phyloP scores from a whole-genome alignment of 2,113 vertebrate species.

The Zapus hudsonius region DNA sequence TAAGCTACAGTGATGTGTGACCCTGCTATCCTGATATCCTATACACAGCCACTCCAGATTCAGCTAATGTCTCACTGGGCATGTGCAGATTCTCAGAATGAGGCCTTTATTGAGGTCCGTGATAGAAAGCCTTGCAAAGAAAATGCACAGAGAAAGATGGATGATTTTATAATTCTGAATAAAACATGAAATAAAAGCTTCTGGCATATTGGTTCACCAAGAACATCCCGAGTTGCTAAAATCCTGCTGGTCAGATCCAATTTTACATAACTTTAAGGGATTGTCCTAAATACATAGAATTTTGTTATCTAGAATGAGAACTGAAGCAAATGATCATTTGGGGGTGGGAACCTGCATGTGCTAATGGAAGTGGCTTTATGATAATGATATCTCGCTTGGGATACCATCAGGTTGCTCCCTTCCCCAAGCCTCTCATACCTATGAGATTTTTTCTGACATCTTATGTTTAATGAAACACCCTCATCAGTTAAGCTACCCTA shows the following conservation, averaged over 20 bases:
- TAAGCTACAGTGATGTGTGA: background rate
- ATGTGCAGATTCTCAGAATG: background rate
- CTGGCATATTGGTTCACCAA: background rate
- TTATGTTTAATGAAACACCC: background rate
- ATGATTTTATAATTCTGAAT: background rate
- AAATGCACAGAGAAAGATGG: background rate
- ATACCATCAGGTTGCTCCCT: background rate
- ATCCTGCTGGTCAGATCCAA: background rate
- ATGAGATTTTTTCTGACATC: background rate
- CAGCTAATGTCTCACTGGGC: background rate
- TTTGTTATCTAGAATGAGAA: background rate
- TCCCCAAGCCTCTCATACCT: background rate
- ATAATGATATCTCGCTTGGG: background rate
- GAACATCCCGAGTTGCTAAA: background rate
- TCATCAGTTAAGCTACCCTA: background rate
- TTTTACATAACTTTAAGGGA: background rate
- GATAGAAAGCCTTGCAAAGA: background rate
- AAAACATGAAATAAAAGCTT: background rate
- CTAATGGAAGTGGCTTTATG: background rate
- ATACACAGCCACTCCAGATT: background rate
- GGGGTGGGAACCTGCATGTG: background rate
- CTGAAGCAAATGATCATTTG: background rate
- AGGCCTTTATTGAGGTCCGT: background rate
- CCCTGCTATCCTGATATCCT: background rate
- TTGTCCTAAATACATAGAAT: background rate